A percentile compares a stretch with the other conserved stretches of the same genome.
phyloP scores from a whole-genome alignment of 1,140 invertebrate genomes.

The Zaprionus ghesquierei region DNA sequence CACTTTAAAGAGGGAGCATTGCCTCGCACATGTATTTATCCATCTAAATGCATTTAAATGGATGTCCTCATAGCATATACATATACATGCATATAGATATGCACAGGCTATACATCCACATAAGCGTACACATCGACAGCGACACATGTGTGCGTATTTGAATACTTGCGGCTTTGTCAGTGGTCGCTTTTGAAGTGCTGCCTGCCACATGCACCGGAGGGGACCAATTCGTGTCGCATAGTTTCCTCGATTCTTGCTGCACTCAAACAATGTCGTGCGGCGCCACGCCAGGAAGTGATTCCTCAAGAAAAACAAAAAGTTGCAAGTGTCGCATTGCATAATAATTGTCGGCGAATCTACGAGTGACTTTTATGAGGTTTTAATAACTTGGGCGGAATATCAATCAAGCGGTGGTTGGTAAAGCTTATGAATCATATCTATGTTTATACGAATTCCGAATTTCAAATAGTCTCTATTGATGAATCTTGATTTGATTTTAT shows the following conservation, averaged over 20 bases:
- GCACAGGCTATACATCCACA: not conserved
- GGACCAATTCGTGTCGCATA: constrained; percentile 27
- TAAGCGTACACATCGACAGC: not conserved
- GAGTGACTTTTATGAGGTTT: too few species aligned
- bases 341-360: not conserved
- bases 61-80: not conserved
- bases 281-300: constrained; percentile 43
- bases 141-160: not conserved
- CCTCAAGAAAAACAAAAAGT: constrained; percentile 1
- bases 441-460: too few species aligned
- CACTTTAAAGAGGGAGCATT: constrained; percentile 12
- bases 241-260: constrained; percentile 24
- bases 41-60: constrained; percentile 8
- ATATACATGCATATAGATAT: not conserved
- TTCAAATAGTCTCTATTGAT: too few species aligned
- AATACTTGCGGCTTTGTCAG: constrained; percentile 2
- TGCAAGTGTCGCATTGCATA: constrained; percentile 1
- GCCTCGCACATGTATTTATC: not conserved
- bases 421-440: too few species aligned
- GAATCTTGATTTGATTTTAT: too few species aligned
- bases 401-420: too few species aligned
- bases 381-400: too few species aligned
- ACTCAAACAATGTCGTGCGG: constrained; percentile 32
- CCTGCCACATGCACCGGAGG: not conserved
- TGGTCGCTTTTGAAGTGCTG: constrained; percentile 33